Percentiles rank a stretch among this genome's conserved stretches.
Evolutionary conservation across 2,888 invertebrate genomes (phyloP).

Genomic region (Plagiodera versicolora): DNA sequence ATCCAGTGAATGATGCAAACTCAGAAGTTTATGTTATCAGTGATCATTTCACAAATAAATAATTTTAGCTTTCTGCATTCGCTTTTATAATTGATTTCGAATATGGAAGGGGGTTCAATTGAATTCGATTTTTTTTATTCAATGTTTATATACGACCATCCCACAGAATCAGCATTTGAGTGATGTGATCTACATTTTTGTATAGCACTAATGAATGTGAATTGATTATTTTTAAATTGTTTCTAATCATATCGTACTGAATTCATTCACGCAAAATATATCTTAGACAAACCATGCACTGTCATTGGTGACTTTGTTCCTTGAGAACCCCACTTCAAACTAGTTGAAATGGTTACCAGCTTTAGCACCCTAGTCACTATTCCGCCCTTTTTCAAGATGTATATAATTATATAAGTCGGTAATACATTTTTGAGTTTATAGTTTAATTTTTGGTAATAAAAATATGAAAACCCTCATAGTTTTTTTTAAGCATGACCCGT

Average conservation of each 20-base stretch:
- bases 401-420: constrained; percentile 26
- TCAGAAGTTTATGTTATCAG: too few relatives aligned
- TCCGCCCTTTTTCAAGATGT: constrained; percentile 26
- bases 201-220: not conserved
- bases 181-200: too few relatives aligned
- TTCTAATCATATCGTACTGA: not conserved
- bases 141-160: too few relatives aligned
- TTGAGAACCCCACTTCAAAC: constrained; percentile 13
- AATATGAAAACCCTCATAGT: constrained; percentile 7
- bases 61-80: too few relatives aligned
- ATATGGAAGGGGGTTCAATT: too few relatives aligned
- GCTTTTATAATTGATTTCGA: too few relatives aligned
- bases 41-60: too few relatives aligned
- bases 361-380: constrained; percentile 30
- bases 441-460: constrained; percentile 35
- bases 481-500: too few relatives aligned
- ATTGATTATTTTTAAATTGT: not conserved
- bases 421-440: constrained; percentile 32
- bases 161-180: too few relatives aligned
- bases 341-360: constrained; percentile 7
- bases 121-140: too few relatives aligned
- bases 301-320: constrained; percentile 22
- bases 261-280: constrained; percentile 12
- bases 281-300: constrained; percentile 25
- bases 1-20: too few relatives aligned